Evolutionary conservation across 1,140 invertebrate genomes (phyloP).

Genomic region (Drosophila quadrilineata): DNA sequence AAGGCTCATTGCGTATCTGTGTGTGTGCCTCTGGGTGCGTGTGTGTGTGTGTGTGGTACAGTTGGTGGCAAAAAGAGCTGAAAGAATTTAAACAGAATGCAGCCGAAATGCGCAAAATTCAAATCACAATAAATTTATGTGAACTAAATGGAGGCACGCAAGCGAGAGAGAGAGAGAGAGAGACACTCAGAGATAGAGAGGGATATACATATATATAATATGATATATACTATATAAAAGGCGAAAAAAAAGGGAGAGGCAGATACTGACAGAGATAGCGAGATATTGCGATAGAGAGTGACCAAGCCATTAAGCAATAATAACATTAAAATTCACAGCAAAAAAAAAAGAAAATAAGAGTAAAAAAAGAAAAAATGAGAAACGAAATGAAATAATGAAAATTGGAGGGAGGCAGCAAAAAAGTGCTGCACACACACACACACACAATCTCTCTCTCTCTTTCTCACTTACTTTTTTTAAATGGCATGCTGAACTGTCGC

Average conservation of each 20-base stretch:
- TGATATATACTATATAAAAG: no score
- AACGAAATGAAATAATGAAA: not conserved
- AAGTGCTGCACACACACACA: slow-evolving; percentile 6
- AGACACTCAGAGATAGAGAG: no score
- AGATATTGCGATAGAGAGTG: no score
- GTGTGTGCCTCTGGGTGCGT: not conserved
- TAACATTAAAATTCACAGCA: not conserved
- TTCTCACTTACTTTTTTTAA: no score
- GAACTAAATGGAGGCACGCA: slow-evolving; percentile 23
- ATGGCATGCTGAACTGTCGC: not conserved
- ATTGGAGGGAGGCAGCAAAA: not conserved
- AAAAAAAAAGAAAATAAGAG: not conserved
- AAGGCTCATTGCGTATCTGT: slow-evolving; percentile 8
- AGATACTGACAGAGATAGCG: no score
- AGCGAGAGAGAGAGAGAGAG: no score
- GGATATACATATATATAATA: no score
- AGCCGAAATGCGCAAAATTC: slow-evolving; percentile 32
- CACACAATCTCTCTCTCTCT: no score
- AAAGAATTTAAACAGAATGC: slow-evolving; percentile 23
- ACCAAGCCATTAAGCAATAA: slow-evolving; percentile 19
- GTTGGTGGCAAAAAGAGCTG: slow-evolving; percentile 33
- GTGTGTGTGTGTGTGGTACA: slow-evolving; percentile 19
- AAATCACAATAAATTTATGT: slow-evolving; percentile 52
- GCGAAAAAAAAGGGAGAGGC: no score
- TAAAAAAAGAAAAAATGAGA: not conserved